phyloP scores from a whole-genome alignment of 2,888 invertebrate genomes.

The Eledona agricola region DNA sequence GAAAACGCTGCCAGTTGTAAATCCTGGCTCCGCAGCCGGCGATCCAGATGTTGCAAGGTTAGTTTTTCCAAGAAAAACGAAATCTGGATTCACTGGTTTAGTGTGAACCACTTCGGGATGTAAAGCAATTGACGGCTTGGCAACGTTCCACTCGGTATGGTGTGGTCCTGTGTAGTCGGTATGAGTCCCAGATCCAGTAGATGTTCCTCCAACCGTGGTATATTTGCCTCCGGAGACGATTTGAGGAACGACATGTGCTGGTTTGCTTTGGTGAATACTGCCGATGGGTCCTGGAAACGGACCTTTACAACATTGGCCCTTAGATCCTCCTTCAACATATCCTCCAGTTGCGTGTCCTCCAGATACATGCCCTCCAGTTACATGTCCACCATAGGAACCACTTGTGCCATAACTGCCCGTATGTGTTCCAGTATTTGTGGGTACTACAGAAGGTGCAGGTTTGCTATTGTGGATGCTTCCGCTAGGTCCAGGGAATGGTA shows the following conservation, averaged over 20 bases:
- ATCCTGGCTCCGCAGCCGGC: constrained; percentile 7
- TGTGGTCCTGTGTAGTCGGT: constrained; percentile 5
- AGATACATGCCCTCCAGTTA: too few species aligned
- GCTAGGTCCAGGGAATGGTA: constrained; percentile 43
- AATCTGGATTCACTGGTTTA: constrained; percentile 21
- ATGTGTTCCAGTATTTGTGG: constrained; percentile 4
- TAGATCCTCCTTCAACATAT: constrained; percentile 1
- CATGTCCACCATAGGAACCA: not conserved
- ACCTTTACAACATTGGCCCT: constrained; percentile 24
- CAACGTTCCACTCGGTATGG: too few species aligned
- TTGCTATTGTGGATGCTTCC: constrained; percentile 46
- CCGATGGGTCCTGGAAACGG: constrained; percentile 44
- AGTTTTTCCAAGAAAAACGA: constrained; percentile 17
- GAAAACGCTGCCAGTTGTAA: constrained; percentile 7
- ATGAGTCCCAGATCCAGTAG: constrained; percentile 4
- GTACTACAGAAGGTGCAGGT: constrained; percentile 35
- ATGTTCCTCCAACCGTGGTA: constrained; percentile 9
- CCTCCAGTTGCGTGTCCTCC: too few species aligned
- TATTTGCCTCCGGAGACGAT: constrained; percentile 1
- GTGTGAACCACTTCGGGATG: constrained; percentile 17
- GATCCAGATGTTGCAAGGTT: constrained; percentile 4
- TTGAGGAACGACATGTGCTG: constrained; percentile 20
- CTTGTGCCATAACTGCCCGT: constrained; percentile 1
- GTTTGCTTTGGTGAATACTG: constrained; percentile 46
- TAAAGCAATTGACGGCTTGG: constrained; percentile 9